phyloP scores from a whole-genome alignment of 1,140 invertebrate genomes.

The Calycopis cecrops region DNA sequence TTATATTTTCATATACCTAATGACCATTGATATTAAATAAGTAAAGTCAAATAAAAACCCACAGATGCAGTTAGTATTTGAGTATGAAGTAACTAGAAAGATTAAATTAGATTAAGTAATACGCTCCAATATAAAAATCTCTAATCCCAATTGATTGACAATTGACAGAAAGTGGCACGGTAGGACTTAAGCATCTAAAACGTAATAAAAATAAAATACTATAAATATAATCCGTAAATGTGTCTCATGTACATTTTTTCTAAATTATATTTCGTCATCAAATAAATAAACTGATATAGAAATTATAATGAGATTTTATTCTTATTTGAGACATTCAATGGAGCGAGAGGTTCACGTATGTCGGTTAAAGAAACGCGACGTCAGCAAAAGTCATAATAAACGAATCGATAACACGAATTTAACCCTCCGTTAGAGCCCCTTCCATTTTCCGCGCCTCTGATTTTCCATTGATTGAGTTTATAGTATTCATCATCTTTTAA shows the following conservation, averaged over 20 bases:
- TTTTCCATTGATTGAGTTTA: conserved; percentile 59
- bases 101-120: too few species aligned
- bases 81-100: too few species aligned
- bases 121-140: too few species aligned
- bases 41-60: too few species aligned
- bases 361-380: conserved; percentile 51
- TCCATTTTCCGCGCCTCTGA: conserved; percentile 67
- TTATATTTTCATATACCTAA: too few species aligned
- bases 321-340: conserved; percentile 25
- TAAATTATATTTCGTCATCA: not conserved
- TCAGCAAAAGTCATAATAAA: conserved; percentile 64
- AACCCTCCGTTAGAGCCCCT: conserved; percentile 65
- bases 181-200: too few species aligned
- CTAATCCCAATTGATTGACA: too few species aligned
- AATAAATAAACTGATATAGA: not conserved
- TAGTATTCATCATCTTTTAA: conserved; percentile 18
- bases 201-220: too few species aligned
- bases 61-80: too few species aligned
- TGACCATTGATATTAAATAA: too few species aligned
- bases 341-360: conserved; percentile 30
- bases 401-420: conserved; percentile 66
- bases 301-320: conserved; percentile 9
- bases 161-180: too few species aligned
- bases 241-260: not conserved
- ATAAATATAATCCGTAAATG: too few species aligned